Conservation (phyloP, 1,140 invertebrate genomes). For the Coptotermes formosanus region DNA sequence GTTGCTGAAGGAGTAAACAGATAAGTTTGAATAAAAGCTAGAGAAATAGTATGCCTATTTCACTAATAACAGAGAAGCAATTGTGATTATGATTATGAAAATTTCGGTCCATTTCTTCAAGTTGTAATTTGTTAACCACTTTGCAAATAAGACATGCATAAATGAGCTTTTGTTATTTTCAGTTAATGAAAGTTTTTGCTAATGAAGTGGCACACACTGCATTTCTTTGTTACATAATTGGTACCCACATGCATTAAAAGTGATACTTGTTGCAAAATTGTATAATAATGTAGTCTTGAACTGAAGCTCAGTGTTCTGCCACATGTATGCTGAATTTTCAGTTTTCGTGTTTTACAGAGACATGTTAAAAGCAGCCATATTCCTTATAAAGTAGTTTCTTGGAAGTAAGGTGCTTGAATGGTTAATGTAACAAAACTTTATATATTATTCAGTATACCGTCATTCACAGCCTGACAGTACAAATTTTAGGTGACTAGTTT, state of each 20-base stretch:
- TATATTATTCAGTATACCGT: too few relatives aligned
- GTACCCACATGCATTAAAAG: not conserved
- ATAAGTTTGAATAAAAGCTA: not conserved
- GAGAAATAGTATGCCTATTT: not conserved
- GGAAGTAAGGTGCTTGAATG: too few relatives aligned
- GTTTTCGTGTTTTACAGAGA: too few relatives aligned
- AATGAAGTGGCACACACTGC: not conserved
- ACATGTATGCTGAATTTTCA: not conserved
- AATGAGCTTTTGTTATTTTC: not conserved
- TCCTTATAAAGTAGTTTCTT: too few relatives aligned
- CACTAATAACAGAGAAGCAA: not conserved
- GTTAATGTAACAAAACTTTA: too few relatives aligned
- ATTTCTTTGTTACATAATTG: not conserved
- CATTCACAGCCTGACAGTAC: too few relatives aligned
- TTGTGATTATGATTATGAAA: not conserved
- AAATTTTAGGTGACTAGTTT: too few relatives aligned
- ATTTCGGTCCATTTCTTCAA: not conserved
- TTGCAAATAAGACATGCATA: not conserved
- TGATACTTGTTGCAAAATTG: not conserved
- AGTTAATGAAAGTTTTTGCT: not conserved
- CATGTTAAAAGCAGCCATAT: too few relatives aligned
- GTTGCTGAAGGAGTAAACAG: slow-evolving; percentile 3
- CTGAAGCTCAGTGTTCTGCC: not conserved
- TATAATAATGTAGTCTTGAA: not conserved
- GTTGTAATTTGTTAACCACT: not conserved